A percentile compares a stretch with the other conserved stretches of the same genome.
Conservation (phyloP, 2,888 invertebrate species). For the Cylindroiulus punctatus region DNA sequence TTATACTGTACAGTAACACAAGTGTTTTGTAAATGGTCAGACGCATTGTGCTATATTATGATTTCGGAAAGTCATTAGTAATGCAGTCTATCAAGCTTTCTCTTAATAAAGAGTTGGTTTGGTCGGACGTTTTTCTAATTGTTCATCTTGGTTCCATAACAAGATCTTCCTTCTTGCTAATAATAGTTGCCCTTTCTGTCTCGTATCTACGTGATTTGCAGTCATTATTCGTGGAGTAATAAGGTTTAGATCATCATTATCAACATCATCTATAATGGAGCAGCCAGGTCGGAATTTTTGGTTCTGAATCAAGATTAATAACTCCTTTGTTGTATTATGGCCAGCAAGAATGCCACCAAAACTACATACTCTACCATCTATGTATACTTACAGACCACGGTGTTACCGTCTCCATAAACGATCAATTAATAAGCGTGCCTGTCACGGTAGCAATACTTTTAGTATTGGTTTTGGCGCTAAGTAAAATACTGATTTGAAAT, state of each 20-base stretch:
- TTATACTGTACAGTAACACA: background rate
- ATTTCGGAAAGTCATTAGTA: conserved; percentile 17
- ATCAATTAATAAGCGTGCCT: conserved; percentile 21
- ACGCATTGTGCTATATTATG: background rate
- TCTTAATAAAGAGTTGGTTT: background rate
- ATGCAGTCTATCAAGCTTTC: background rate
- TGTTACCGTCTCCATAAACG: background rate
- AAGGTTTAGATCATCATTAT: conserved; percentile 39
- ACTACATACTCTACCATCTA: background rate
- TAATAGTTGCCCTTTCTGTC: background rate
- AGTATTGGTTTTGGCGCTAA: background rate
- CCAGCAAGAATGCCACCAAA: background rate
- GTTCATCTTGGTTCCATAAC: conserved; percentile 7
- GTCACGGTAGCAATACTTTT: conserved; percentile 5
- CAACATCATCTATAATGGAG: conserved; percentile 39
- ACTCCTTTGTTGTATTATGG: background rate
- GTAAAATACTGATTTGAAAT: background rate
- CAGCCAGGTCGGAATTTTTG: conserved; percentile 42
- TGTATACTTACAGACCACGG: background rate
- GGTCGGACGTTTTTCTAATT: background rate
- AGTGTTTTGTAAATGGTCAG: background rate
- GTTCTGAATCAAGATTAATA: conserved; percentile 45
- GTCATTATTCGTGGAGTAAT: conserved; percentile 38
- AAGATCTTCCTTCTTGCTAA: background rate
- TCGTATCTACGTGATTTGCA: conserved; percentile 33